These are phyloP conservation scores for Bombus sibiricus DNA, from an alignment of 1,140 invertebrate species.

Conservation along the genomic window DNA sequence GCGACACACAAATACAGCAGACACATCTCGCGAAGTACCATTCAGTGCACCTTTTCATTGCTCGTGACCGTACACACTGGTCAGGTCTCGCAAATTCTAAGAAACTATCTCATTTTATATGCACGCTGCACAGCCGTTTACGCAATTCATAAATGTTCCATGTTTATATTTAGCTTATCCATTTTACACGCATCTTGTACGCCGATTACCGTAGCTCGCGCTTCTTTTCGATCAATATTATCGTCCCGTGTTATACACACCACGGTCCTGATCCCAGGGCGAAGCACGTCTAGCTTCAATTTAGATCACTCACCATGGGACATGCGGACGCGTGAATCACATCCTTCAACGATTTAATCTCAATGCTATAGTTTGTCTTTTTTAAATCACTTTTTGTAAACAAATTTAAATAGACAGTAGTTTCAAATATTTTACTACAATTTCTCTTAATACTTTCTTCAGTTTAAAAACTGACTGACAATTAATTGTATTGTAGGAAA, in stretches of 20 bases:
- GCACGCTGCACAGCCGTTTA: constrained; percentile 82
- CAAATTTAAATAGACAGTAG: neutral
- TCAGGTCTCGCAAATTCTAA: constrained; percentile 68
- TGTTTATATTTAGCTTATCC: constrained; percentile 77
- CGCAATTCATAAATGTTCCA: constrained; percentile 82
- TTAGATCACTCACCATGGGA: constrained; percentile 71
- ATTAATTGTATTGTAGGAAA: neutral
- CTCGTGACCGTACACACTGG: constrained; percentile 74
- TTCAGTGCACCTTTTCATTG: constrained; percentile 73
- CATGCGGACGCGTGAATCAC: constrained; percentile 62
- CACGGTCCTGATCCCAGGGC: constrained; percentile 42
- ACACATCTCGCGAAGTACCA: constrained; percentile 70
- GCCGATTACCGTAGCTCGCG: constrained; percentile 71
- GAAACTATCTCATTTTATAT: constrained; percentile 77
- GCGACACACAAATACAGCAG: constrained; percentile 6
- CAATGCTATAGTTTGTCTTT: neutral
- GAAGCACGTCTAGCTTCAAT: constrained; percentile 47
- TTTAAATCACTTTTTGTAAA: neutral
- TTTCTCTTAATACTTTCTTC: neutral
- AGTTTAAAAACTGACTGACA: neutral
- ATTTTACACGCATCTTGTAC: constrained; percentile 77
- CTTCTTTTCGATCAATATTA: constrained; percentile 68
- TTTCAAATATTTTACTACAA: neutral
- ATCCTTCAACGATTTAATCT: constrained; percentile 10
- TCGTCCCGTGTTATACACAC: constrained; percentile 34